Evolutionary conservation across 2,113 vertebrate genomes (phyloP), one percentile per base, ranked within the genome.

Genomic region (Pimephales promelas): DNA sequence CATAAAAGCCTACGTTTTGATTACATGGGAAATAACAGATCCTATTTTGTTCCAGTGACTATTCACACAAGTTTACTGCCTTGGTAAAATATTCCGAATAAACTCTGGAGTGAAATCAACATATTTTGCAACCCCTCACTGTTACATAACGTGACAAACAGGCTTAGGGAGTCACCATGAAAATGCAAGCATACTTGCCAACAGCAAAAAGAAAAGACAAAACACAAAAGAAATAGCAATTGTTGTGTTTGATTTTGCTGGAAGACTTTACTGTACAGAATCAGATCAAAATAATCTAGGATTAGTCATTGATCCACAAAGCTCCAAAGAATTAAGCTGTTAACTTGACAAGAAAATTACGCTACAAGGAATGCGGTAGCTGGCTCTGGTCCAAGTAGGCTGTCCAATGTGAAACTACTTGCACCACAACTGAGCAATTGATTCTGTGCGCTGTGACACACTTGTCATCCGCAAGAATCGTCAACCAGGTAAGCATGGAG

Each of bases 301-400:
- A 20, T 74, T 52, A 43, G 11, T 73, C 3, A 47, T 14, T 73
- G 71, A 49, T 73, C 45, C 45, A 36, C 64, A 68, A 68, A 18
- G 34, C 31, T 68, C 16, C 7, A 20, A 49, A 49, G 24, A 6
- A 16, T 72, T 47, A 49, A 28, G 14, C 13, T 49, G 6, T 18
- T 47, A 73, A 72, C 13, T 8, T 45, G 8, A 18, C 26, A 76
- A 56, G 54, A 78, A 57, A 78, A 57, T 28, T 11, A 7, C n/a
- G 2, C 11, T 40, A 20, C 3, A n/a, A 40, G 36, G 28, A 84
- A 84, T 31, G 10, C 5, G 3, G 1, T 28, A 28, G 28, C 34
- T 74, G 83, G 79, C 66, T n/a, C 11, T 13, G 31, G 26, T 72
- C 20, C 66, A 83, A 83, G 74, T 82, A 82, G 86, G 86, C 22